A percentile compares a stretch with the other conserved stretches of the same genome.
These are phyloP conservation scores for Diachasmimorpha longicaudata DNA, from an alignment of 1,140 invertebrate species.

Conservation along the genomic window DNA sequence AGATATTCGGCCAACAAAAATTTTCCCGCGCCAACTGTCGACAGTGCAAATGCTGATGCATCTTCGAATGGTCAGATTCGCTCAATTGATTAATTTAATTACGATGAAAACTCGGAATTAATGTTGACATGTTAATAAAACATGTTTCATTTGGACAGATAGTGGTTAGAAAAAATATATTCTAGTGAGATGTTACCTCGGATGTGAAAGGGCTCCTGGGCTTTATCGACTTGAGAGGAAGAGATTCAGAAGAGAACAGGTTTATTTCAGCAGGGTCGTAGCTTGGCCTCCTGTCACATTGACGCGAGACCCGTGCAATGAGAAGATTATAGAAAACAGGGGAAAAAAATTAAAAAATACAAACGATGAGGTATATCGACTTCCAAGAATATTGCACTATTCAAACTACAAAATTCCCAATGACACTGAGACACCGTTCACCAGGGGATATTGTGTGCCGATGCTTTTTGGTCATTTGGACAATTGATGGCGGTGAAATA, in stretches of 20 bases:
- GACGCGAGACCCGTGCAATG: slow-evolving; percentile 18
- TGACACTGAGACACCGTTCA: not conserved
- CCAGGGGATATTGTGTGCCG: not conserved
- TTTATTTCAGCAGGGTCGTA: slow-evolving; percentile 44
- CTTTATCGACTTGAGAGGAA: not conserved
- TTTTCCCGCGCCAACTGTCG: too few species aligned
- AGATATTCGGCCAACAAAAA: too few species aligned
- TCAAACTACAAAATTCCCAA: not conserved
- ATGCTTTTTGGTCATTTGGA: not conserved
- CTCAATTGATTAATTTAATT: not conserved
- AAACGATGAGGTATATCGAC: slow-evolving; percentile 38
- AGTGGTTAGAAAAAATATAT: not conserved
- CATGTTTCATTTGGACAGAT: slow-evolving; percentile 23
- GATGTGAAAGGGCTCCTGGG: slow-evolving; percentile 1
- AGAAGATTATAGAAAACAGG: not conserved
- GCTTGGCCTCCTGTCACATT: slow-evolving; percentile 20
- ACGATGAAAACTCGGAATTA: not conserved
- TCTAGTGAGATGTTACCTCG: not conserved
- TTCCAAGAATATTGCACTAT: slow-evolving; percentile 23
- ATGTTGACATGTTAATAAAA: slow-evolving; percentile 11
- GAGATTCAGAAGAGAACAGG: slow-evolving; percentile 19
- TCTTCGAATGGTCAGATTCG: too few species aligned
- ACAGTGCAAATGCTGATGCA: too few species aligned
- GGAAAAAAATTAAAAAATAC: not conserved
- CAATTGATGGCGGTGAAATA: slow-evolving; percentile 12